Evolutionary conservation across 1,140 invertebrate species (phyloP), one percentile per base, ranked within the genome.

Genomic region (Cotesia chilonis): DNA sequence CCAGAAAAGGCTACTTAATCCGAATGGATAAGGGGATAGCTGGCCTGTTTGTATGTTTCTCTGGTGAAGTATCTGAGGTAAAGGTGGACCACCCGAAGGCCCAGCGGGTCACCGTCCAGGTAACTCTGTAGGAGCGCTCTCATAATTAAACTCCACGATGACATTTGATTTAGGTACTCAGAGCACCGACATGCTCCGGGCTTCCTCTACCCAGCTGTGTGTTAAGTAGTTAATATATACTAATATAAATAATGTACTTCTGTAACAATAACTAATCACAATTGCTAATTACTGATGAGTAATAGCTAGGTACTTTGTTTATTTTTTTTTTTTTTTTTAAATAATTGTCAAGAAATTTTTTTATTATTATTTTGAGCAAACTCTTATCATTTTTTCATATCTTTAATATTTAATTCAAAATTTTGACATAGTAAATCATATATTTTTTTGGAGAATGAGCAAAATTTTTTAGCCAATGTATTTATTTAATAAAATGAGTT

Each of bases 111-210:
- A 74, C 67, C 74, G 6, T 47, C 6, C 63, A 63, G 41, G 52
- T 63, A 75, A 68, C 70, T 70, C 74, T 74, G 73, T 70, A 55
- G 75, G 74, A 72, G 73, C 73, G 75, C 70, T 74, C 75, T 76
- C 74, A 80, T 79, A 81, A 82, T 80, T 80, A 82, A 80, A 77
- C 78, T 78, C 76, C 75, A 79, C 77, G 78, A 82, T 81, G 80
- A 82, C 79, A 76, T 81, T 75, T 82, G 80, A 82, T 82, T 82
- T 82, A 82, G 79, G 77, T 82, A 81, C 60, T 75, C 68, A 51
- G 70, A 68, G 70, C 20, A 17, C 41, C 38, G 66, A 68, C 66
- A 68, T 68, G 66, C 66, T 68, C 47, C 36, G 35, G 63, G 63
- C 54, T 68, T 63, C 55, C 61, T 71, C 64, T 55, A 28, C 64